phyloP scores from a whole-genome alignment of 1,140 invertebrate species.

The Oncopodura yosiiana region DNA sequence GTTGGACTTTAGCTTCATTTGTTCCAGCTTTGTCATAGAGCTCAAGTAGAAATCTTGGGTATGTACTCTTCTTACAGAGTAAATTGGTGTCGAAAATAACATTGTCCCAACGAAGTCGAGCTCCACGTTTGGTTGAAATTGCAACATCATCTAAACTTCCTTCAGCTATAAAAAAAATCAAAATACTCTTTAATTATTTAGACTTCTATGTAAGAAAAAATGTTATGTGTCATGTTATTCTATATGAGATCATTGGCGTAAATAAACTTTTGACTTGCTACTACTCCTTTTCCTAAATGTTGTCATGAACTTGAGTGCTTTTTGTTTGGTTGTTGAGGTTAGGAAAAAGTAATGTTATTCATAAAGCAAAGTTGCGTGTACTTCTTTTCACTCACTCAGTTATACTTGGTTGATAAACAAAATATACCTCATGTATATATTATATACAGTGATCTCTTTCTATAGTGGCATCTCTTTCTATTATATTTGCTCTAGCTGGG shows the following conservation, averaged over 20 bases:
- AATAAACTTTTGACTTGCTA: background rate
- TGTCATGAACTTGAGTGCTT: background rate
- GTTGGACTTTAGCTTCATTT: constrained; percentile 20
- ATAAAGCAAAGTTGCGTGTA: too few relatives aligned
- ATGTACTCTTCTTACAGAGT: constrained; percentile 6
- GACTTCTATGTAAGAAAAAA: too few relatives aligned
- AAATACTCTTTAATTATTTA: background rate
- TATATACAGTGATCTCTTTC: too few relatives aligned
- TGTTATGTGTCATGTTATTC: too few relatives aligned
- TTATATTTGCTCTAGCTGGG: too few relatives aligned
- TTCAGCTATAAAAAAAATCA: constrained; percentile 25
- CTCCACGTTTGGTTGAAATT: background rate
- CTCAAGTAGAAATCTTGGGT: constrained; percentile 19
- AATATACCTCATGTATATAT: too few relatives aligned
- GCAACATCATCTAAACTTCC: constrained; percentile 24
- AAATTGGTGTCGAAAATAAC: constrained; percentile 18
- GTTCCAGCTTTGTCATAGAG: constrained; percentile 26
- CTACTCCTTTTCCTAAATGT: background rate
- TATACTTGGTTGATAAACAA: too few relatives aligned
- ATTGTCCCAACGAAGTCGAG: constrained; percentile 3
- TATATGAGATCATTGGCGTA: too few relatives aligned
- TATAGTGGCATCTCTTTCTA: too few relatives aligned
- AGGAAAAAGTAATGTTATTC: too few relatives aligned
- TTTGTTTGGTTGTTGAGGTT: too few relatives aligned
- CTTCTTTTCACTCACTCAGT: too few relatives aligned